Evolutionary conservation across 2,888 invertebrate genomes (phyloP), one percentile per base, ranked within the genome.

Genomic region (Brachypterus glaber): DNA sequence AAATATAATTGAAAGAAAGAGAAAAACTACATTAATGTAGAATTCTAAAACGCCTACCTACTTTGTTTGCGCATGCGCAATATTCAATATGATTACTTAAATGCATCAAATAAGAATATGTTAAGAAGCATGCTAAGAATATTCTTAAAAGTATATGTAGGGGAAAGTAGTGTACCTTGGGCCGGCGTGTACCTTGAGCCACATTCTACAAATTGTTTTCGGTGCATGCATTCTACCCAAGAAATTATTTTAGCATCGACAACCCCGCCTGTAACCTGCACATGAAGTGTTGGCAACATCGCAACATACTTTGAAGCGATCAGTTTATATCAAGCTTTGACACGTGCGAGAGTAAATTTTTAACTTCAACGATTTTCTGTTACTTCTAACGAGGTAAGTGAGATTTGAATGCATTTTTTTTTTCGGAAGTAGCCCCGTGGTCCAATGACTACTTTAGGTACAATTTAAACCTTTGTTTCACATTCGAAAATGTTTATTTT

Each of bases 131-230:
- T n/a, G n/a, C n/a, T n/a, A n/a, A n/a, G n/a, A n/a, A n/a, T n/a
- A n/a, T n/a, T n/a, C n/a, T 21, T 21, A 7, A 21, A 21, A 21
- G 5, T 7, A 21, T 7, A 21, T 9, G 9, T 21, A 21, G 21
- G 21, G 21, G 5, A 21, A 21, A 21, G 21, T 21, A 21, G 21
- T 21, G 21, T 21, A 21, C 21, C 21, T 9, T 21, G 21, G 21
- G 21, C 21, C 21, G 21, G 21, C 21, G 21, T 21, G 21, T 21
- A 21, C 21, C 21, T 21, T 21, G 21, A 21, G 21, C 21, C 21
- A 21, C 21, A 5, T 21, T 9, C 7, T 21, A 21, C 9, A 21
- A 21, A 21, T 21, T 21, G 21, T 21, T 21, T 21, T 21, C 21
- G 21, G 21, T 21, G 21, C 21, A 21, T 21, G 21, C 21, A 21